A percentile compares a stretch with the other conserved stretches of the same genome.
phyloP scores from a whole-genome alignment of 2,888 invertebrate species.

The Allophyes oxyacanthae region DNA sequence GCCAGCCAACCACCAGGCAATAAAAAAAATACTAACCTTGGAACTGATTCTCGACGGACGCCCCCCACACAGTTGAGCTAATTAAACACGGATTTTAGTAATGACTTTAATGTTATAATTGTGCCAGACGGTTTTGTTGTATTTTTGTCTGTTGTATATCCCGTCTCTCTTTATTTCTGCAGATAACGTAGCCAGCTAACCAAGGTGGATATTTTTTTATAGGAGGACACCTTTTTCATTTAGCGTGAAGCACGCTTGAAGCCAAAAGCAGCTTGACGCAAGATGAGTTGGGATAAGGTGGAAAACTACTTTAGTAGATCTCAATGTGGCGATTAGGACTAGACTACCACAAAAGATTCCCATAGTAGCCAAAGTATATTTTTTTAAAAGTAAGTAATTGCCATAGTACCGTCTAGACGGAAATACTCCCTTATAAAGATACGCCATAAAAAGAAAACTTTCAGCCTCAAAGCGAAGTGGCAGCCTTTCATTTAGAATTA shows the following conservation, averaged over 20 bases:
- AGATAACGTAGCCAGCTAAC: background rate
- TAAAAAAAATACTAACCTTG: slow-evolving; percentile 67
- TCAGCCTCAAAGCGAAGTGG: slow-evolving; percentile 19
- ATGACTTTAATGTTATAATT: slow-evolving; percentile 51
- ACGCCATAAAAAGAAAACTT: slow-evolving; percentile 19
- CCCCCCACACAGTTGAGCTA: slow-evolving; percentile 50
- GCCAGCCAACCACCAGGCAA: slow-evolving; percentile 64
- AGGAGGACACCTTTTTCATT: no score
- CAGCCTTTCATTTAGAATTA: slow-evolving; percentile 24
- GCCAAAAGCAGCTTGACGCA: no score
- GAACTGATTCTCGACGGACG: slow-evolving; percentile 57
- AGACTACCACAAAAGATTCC: no score
- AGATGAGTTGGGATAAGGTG: no score
- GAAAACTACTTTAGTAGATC: no score
- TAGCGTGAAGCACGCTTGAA: no score
- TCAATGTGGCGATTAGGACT: no score
- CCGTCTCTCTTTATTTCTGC: slow-evolving; percentile 14
- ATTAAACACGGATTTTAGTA: slow-evolving; percentile 54
- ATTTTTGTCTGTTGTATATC: slow-evolving; percentile 33
- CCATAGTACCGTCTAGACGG: slow-evolving; percentile 35
- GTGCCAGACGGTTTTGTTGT: slow-evolving; percentile 34
- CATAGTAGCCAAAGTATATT: no score
- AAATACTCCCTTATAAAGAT: slow-evolving; percentile 16
- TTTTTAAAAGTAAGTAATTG: no score
- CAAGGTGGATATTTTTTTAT: background rate